Evolutionary conservation across 1,140 invertebrate genomes (phyloP), one percentile per base, ranked within the genome.

Genomic region (Lineus longissimus): DNA sequence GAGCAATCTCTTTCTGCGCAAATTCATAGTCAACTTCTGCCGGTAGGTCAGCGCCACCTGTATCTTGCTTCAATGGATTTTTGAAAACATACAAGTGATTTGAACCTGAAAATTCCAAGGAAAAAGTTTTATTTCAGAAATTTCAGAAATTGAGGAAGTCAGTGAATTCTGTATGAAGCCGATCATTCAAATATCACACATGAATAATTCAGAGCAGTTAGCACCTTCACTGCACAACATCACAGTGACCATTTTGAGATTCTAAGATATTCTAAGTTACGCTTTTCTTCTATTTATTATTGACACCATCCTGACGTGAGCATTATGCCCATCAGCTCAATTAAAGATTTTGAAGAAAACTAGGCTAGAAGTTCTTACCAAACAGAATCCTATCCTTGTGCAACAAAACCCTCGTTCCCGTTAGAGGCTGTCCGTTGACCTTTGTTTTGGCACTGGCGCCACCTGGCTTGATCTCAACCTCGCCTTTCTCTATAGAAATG

Each of bases 1-100:
- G 71, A 45, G 81, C 81, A 59, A 83, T 81, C 72, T 83, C 81
- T 62, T 81, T 83, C 71, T 83, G 81, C 40, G 80, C 81, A 74
- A 74, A 80, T 41, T 83, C 81, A 75, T 78, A 83, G 0, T 72
- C 77, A 15, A 83, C 77, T 29, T 76, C 70, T 29, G 68, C 62
- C 13, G 80, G 77, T 9, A 76, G 59, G 55, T 70, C 71, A 13
- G 66, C 62, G 31, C 61, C 64, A 31, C 67, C 59, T 15, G 61
- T 66, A 4, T 71, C 69, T 22, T 64, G 69, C 27, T 67, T 65
- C 45, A 65, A 33, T 17, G 79, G 78, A 65, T 82, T 80, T 17
- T 76, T 73, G 63, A 81, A 81, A 33, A 82, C 75, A 68, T 82
- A 83, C 67, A 82, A 61, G 55, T 83, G 81, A 61, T 81, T 81